phyloP scores from a whole-genome alignment of 37 sponge, comb jelly and placozoan genomes.

The Agelas oroides region DNA sequence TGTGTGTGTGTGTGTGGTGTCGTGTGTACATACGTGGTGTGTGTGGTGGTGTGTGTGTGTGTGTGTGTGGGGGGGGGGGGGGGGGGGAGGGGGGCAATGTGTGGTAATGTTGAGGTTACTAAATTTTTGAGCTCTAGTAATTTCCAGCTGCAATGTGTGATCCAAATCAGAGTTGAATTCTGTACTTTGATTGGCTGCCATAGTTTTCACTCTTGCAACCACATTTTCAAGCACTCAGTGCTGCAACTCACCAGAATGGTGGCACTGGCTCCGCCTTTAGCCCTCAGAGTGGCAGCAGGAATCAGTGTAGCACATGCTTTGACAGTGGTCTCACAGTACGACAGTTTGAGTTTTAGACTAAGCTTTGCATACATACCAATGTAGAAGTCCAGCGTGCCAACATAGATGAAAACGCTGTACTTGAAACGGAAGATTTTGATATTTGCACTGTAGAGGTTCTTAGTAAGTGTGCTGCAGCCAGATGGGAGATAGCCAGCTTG shows the following conservation, averaged over 20 bases:
- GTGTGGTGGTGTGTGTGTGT: too few species aligned
- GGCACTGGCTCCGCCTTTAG: not conserved
- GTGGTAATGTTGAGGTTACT: too few species aligned
- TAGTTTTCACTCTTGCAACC: too few species aligned
- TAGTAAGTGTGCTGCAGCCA: not conserved
- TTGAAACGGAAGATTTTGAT: not conserved
- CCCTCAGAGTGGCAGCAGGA: not conserved
- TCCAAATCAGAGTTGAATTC: too few species aligned
- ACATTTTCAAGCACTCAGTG: too few species aligned
- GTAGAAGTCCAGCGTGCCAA: not conserved
- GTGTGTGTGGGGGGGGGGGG: too few species aligned
- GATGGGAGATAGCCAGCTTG: not conserved
- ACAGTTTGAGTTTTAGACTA: not conserved
- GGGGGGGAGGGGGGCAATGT: too few species aligned
- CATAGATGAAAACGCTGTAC: constrained; percentile 7
- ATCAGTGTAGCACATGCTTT: not conserved
- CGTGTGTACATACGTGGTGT: too few species aligned
- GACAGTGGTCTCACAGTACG: not conserved
- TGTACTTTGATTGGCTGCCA: too few species aligned
- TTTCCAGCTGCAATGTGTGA: too few species aligned
- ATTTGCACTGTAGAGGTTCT: not conserved
- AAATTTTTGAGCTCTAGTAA: too few species aligned
- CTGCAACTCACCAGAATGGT: not conserved
- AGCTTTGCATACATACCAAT: not conserved
- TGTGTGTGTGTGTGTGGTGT: too few species aligned